Percentiles rank a stretch among this genome's conserved stretches.
These are phyloP conservation scores for Microtus obscurus DNA, from an alignment of 2,797 vertebrate species.

Conservation along the genomic window DNA sequence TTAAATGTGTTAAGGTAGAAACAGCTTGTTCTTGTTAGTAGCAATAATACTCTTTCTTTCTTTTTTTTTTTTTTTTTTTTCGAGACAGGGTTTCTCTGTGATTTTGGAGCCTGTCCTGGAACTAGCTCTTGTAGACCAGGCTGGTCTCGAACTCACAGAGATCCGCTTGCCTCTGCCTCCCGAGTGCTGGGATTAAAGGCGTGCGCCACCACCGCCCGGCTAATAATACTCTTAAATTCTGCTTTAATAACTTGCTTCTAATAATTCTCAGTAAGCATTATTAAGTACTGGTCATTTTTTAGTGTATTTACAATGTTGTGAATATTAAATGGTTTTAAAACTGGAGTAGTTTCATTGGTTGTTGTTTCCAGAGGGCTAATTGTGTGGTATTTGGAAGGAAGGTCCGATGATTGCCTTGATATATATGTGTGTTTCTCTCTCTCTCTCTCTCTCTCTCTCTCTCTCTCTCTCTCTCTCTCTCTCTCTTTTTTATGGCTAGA, in stretches of 20 bases:
- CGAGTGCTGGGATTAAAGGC: too few species aligned
- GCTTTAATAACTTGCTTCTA: slow-evolving; percentile 46
- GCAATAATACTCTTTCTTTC: slow-evolving; percentile 51
- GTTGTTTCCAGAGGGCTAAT: slow-evolving; percentile 8
- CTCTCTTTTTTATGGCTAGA: too few species aligned
- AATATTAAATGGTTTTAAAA: slow-evolving; percentile 52
- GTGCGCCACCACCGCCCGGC: too few species aligned
- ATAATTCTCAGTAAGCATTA: slow-evolving; percentile 53
- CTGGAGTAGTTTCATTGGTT: neutral
- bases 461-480: too few species aligned
- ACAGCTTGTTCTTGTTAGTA: slow-evolving; percentile 38
- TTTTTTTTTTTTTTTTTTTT: too few species aligned
- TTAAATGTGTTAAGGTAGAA: slow-evolving; percentile 39
- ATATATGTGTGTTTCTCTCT: neutral
- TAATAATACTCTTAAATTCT: slow-evolving; percentile 48
- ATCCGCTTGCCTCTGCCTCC: too few species aligned
- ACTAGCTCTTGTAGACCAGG: too few species aligned
- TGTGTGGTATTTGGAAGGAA: neutral
- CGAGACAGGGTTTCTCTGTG: too few species aligned
- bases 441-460: too few species aligned
- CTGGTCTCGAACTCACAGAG: too few species aligned
- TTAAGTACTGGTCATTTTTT: slow-evolving; percentile 36
- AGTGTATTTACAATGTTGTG: slow-evolving; percentile 10
- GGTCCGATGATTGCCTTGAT: neutral
- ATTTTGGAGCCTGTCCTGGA: too few species aligned